Percentiles rank a stretch among this genome's conserved stretches.
Conservation (phyloP, 1,140 invertebrate genomes). For the Neuroterus valhalla region DNA sequence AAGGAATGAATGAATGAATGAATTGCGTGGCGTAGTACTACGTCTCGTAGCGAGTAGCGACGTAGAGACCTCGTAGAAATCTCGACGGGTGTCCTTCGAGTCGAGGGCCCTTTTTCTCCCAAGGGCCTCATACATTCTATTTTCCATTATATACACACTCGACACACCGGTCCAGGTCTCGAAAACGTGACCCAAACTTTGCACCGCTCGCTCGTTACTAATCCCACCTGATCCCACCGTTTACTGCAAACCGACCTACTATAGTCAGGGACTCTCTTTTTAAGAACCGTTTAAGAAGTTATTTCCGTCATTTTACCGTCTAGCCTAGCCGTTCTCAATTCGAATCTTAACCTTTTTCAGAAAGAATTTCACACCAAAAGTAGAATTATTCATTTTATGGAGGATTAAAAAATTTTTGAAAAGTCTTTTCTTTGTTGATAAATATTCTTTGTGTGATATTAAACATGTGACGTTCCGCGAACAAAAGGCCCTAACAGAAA, state of each 20-base stretch:
- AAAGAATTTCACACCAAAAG: too few species aligned
- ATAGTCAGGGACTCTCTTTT: too few species aligned
- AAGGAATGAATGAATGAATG: constrained; percentile 67
- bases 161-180: background rate
- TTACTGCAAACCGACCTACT: constrained; percentile 15
- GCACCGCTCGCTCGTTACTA: constrained; percentile 51
- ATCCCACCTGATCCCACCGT: constrained; percentile 27
- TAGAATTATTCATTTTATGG: too few species aligned
- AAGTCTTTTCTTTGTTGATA: too few species aligned
- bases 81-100: constrained; percentile 44
- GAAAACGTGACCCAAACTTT: constrained; percentile 51
- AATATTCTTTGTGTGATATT: too few species aligned
- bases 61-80: constrained; percentile 47
- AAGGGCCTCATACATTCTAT: constrained; percentile 29
- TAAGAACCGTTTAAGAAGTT: constrained; percentile 66
- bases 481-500: too few species aligned
- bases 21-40: constrained; percentile 64
- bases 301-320: constrained; percentile 43
- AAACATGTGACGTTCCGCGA: too few species aligned
- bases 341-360: background rate
- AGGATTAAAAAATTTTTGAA: too few species aligned
- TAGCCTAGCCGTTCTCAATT: background rate
- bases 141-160: background rate
- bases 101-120: constrained; percentile 38
- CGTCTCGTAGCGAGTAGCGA: constrained; percentile 28